Conservation (phyloP, 2,888 invertebrate genomes). For the Fragum sueziense region DNA sequence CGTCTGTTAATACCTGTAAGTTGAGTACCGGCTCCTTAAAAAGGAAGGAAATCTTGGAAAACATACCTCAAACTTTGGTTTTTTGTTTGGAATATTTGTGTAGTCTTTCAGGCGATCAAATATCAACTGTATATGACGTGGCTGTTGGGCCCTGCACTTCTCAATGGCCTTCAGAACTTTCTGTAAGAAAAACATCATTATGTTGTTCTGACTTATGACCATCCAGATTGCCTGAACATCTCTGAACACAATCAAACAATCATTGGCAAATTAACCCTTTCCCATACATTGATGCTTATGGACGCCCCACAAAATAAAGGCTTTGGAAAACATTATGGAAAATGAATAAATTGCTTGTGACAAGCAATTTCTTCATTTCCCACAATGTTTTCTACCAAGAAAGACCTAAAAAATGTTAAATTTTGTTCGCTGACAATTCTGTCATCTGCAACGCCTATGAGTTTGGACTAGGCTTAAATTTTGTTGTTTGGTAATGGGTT, state of each 20-base stretch:
- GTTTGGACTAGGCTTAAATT: too few relatives aligned
- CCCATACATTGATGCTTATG: neutral
- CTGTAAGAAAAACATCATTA: neutral
- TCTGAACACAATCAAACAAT: neutral
- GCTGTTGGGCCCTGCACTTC: neutral
- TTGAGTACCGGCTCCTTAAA: conserved; percentile 80
- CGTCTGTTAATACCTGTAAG: too few relatives aligned
- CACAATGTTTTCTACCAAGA: too few relatives aligned
- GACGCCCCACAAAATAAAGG: too few relatives aligned
- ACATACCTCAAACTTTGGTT: conserved; percentile 87
- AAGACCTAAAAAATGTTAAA: too few relatives aligned
- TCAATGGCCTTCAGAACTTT: conserved; percentile 2
- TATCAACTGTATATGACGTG: neutral
- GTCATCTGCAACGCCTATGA: too few relatives aligned
- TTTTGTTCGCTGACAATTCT: too few relatives aligned
- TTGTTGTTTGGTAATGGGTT: too few relatives aligned
- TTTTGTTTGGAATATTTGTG: conserved; percentile 93
- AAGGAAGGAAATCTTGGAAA: conserved; percentile 79
- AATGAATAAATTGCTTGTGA: too few relatives aligned
- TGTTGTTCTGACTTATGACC: neutral
- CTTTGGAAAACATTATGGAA: too few relatives aligned
- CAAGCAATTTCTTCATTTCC: neutral
- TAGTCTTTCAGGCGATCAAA: conserved; percentile 85
- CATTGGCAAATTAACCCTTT: neutral
- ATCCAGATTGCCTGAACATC: neutral